These are phyloP conservation scores for Gyrodactylus bullatarudis DNA, from an alignment of 1,140 invertebrate genomes.

Conservation along the genomic window DNA sequence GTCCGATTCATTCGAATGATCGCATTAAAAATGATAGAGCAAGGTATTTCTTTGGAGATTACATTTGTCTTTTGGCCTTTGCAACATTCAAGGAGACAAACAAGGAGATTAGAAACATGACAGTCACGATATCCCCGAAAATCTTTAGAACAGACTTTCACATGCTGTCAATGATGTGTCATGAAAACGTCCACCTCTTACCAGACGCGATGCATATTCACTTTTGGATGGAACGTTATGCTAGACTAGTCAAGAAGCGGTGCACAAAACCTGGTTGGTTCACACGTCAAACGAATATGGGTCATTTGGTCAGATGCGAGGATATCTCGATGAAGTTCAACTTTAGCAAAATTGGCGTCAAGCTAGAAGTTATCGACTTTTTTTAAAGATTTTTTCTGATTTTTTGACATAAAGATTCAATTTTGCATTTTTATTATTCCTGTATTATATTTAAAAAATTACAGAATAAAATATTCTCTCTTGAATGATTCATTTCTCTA, in stretches of 20 bases:
- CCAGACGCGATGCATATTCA: not conserved
- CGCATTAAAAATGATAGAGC: not conserved
- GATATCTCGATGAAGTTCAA: not conserved
- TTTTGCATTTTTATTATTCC: no score
- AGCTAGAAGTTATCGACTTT: not conserved
- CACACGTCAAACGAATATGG: not conserved
- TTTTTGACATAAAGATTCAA: no score
- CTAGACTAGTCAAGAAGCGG: not conserved
- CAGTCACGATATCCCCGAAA: not conserved
- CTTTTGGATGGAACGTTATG: not conserved
- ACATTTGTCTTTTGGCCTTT: not conserved
- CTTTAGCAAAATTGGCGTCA: not conserved
- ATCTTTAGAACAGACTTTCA: not conserved
- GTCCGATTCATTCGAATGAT: not conserved
- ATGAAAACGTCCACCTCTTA: not conserved
- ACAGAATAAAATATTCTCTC: no score
- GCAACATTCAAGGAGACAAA: not conserved
- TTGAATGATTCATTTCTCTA: no score
- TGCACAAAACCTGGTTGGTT: not conserved
- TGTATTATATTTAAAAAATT: no score
- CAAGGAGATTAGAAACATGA: not conserved
- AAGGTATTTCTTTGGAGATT: not conserved
- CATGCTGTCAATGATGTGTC: not conserved
- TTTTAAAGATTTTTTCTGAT: no score
- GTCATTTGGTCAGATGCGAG: not conserved